Base-by-base conservation (phyloP, 2,888 invertebrate genomes). In the Calliphora vomitoria region DNA sequence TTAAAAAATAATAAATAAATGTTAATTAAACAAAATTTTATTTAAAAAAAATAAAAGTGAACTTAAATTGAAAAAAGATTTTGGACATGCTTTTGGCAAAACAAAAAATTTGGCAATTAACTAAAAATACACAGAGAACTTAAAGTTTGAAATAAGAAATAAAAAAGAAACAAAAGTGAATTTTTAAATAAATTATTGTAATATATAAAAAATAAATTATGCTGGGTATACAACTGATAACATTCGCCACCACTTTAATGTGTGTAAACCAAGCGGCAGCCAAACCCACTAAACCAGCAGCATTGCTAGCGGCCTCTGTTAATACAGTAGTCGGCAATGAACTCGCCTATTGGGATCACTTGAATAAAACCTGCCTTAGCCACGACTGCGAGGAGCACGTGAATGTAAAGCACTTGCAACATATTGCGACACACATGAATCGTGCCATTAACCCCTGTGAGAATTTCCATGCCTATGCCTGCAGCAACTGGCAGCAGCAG, bases 391-490 rank as follows among this genome's bases (percentile, higher is more conserved):
- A 89, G 74, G 72, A 88, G 4, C 74, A 88, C 0, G 71, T 92
- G 69, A 92, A 91, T 76, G 5, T 89, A 38, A 58, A 87, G 25
- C 90, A 92, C 18, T 88, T 92, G 18, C 81, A 89, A 4, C 80
- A 79, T 3, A 76, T 92, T 50, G 89, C 88, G 66, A 79, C 86
- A 2, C 89, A 92, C 10, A 90, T 92, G 89, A 88, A 89, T 20
- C 85, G 82, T 0, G 87, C 89, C 47, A 80, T 88, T 53, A 88
- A 91, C 83, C 91, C 93, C 0, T 92, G 92, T 64, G 89, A 89
- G 18, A 89, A 92, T 69, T 92, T 92, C 20, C 89, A 92, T 78
- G 87, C 85, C 15, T 90, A 91, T 53, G 91, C 92, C 31, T 92
- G 92, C 55, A 91, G 92, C 69, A 90, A 90, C 18, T 92, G 93